phyloP scores from a whole-genome alignment of 2,888 invertebrate species.

The Ypsolopha scabrella region DNA sequence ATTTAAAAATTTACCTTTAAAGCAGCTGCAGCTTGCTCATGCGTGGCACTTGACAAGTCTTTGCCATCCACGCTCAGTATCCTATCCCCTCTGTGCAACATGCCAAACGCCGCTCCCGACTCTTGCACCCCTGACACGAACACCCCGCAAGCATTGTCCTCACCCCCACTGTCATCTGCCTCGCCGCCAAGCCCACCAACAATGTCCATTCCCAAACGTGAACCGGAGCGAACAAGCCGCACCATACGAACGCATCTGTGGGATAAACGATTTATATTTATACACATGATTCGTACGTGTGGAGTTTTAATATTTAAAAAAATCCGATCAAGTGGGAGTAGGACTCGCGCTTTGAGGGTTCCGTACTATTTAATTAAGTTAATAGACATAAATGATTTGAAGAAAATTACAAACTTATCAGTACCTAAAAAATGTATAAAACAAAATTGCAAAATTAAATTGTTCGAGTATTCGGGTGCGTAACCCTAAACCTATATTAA shows the following conservation, averaged over 20 bases:
- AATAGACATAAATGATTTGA: too few relatives aligned
- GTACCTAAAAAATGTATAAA: too few relatives aligned
- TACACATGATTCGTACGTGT: too few relatives aligned
- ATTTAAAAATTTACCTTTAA: conserved; percentile 38
- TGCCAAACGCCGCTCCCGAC: conserved; percentile 57
- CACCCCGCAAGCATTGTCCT: conserved; percentile 57
- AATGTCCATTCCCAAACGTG: conserved; percentile 64
- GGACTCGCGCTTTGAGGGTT: too few relatives aligned
- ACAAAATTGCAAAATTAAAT: too few relatives aligned
- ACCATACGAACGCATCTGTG: conserved; percentile 60
- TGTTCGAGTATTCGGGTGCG: too few relatives aligned
- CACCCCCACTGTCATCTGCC: conserved; percentile 30
- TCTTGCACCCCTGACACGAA: conserved; percentile 59
- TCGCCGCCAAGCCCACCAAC: conserved; percentile 62
- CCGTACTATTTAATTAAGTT: too few relatives aligned
- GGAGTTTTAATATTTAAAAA: too few relatives aligned
- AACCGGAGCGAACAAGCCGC: conserved; percentile 56
- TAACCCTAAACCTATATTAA: too few relatives aligned
- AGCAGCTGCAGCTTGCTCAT: conserved; percentile 82
- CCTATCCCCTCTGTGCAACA: conserved; percentile 76
- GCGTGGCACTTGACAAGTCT: conserved; percentile 79
- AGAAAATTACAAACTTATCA: too few relatives aligned
- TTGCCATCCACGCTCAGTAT: conserved; percentile 81
- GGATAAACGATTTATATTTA: too few relatives aligned
- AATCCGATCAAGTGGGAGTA: too few relatives aligned